Evolutionary conservation across 1,140 invertebrate genomes (phyloP), one percentile per base, ranked within the genome.

Genomic region (Laupala kohalensis): DNA sequence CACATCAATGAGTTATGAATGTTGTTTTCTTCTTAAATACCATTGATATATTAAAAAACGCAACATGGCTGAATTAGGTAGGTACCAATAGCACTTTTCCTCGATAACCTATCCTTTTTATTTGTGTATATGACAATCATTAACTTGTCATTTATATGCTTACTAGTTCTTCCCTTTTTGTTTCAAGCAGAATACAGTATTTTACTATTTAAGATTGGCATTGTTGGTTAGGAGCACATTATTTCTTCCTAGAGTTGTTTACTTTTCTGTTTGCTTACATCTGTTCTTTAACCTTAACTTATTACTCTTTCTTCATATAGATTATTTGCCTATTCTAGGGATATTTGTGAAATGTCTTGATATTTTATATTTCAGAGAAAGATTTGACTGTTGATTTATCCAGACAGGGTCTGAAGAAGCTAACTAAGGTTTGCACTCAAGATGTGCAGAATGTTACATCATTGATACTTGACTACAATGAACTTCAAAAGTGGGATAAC

Each of bases 381-480:
- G 76, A 77, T 71, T 76, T 81, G 6, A 76, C 78, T 5, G 74
- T 83, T 29, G 81, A 85, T 76, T 75, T 85, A 26, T 79, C 79
- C 28, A 76, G 78, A 30, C 75, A 80, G 74, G 78, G 78, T 53
- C 72, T 85, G 26, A 81, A 80, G 37, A 80, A 79, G 70, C 76
- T 85, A 15, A 78, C 82, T 64, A 78, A 81, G 72, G 75, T 78
- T 25, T 74, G 77, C 62, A 25, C 72, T 13, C 74, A 77, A 37
- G 75, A 78, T 67, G 78, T 78, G 29, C 75, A 75, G n/a, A 78
- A 87, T 71, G 86, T 91, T 73, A 88, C 87, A 65, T 89, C 88
- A 73, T 82, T 96, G 67, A 89, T 94, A 74, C 83, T 93, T 28
- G 92, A 95, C 80, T 90, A 94, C 76, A 96, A 96, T 84, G 90